Conservation (phyloP, 2,888 invertebrate genomes). For the Esperia sulphurella region DNA sequence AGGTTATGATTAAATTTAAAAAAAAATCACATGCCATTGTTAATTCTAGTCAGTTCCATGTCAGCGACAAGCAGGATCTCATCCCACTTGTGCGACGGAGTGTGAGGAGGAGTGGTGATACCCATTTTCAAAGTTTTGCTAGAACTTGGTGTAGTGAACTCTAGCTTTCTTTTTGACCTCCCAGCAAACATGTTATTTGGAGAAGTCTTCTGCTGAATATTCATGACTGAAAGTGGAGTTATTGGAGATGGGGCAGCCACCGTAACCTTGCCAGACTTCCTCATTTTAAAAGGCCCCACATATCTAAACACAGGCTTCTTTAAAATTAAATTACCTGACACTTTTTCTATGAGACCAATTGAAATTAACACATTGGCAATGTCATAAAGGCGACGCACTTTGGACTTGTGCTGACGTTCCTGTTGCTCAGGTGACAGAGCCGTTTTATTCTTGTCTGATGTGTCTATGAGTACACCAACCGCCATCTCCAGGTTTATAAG, state of each 20-base stretch:
- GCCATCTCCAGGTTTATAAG: slow-evolving; percentile 84
- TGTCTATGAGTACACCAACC: slow-evolving; percentile 81
- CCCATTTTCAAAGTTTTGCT: slow-evolving; percentile 55
- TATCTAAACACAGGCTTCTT: slow-evolving; percentile 84
- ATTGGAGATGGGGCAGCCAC: slow-evolving; percentile 55
- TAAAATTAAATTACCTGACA: slow-evolving; percentile 79
- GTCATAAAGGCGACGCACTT: slow-evolving; percentile 86
- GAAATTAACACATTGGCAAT: slow-evolving; percentile 89
- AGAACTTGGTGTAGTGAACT: slow-evolving; percentile 61
- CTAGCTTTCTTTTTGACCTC: slow-evolving; percentile 68
- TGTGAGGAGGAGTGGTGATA: slow-evolving; percentile 63
- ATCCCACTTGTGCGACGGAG: slow-evolving; percentile 76
- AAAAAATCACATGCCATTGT: slow-evolving; percentile 64
- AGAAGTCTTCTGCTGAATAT: slow-evolving; percentile 41
- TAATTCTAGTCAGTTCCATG: slow-evolving; percentile 79
- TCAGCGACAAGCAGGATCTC: slow-evolving; percentile 77
- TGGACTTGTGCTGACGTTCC: slow-evolving; percentile 81
- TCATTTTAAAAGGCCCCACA: slow-evolving; percentile 75
- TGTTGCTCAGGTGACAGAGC: slow-evolving; percentile 70
- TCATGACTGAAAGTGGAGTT: slow-evolving; percentile 52
- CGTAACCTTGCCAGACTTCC: slow-evolving; percentile 47
- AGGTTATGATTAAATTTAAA: slow-evolving; percentile 20
- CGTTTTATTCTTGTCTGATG: slow-evolving; percentile 67
- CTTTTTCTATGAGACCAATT: slow-evolving; percentile 85
- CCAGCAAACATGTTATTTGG: slow-evolving; percentile 56